Base-by-base conservation (phyloP, 2,888 invertebrate genomes). In the Drosophila crucigera region DNA sequence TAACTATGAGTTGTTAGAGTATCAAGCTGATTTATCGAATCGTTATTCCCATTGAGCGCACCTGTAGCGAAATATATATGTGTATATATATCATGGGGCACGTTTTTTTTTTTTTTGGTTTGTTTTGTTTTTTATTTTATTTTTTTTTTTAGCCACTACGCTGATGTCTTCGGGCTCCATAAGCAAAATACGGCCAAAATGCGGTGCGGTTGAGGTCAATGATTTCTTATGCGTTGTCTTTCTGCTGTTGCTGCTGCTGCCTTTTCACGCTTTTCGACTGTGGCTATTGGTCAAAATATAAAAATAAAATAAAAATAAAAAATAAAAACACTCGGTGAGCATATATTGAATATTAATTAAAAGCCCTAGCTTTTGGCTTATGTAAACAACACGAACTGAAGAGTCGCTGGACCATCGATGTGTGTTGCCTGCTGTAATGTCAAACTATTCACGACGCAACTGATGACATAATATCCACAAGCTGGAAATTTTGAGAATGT, bases 301-400 rank as follows among this genome's bases (percentile, higher is more conserved):
- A 39, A 16, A 14, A 31, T 30, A 39, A 16, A 14, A 31, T 30
- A 35, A 53, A 53, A 31, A 31, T 31, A 31, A 58, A 67, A 66
- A 47, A 50, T 37, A 60, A 60, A 67, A 66, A 35, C 68, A 76
- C 68, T 73, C 64, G 39, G 54, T 50, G 71, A 70, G 77, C 80
- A 76, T 81, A 79, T 82, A 78, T 83, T 88, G 86, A 84, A 85
- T 88, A 85, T 84, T 82, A 85, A 78, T 88, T 79, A 37, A 78
- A 84, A 66, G 68, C 47, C 61, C 56, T 74, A 54, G 72, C 64
- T 50, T 19, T 22, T 22, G 70, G 31, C 85, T 87, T 87, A 73
- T 84, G 88, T 83, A 87, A 84, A 87, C 85, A 86, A 16, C 14
- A 3, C 16, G 53, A 67, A 65, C 68, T 56, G 78, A 71, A 61